Percentiles rank a stretch among this genome's conserved stretches.
Evolutionary conservation across 2,113 vertebrate species (phyloP).

Genomic region (Motacilla tschutschensis): DNA sequence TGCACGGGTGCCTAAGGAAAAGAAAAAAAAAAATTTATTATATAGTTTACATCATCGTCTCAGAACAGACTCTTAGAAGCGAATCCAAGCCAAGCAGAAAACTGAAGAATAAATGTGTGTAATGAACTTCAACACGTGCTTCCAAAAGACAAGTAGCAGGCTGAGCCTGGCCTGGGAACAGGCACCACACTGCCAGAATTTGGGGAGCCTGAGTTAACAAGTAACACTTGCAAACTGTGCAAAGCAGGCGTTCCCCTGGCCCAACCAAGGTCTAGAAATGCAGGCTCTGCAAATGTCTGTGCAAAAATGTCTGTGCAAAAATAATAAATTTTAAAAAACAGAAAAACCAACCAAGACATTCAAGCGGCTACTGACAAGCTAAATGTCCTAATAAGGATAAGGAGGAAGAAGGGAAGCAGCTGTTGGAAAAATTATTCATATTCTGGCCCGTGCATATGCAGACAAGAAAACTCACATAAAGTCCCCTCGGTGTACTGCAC

Average conservation of each 20-base stretch:
- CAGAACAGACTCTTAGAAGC: neutral
- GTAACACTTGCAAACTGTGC: neutral
- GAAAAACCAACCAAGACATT: neutral
- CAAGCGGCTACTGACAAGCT: neutral
- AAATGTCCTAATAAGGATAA: neutral
- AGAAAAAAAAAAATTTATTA: too few species aligned
- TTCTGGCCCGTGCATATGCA: rapidly evolving
- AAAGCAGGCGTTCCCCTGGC: neutral
- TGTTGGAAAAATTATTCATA: neutral
- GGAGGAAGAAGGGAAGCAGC: neutral
- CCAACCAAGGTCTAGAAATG: neutral
- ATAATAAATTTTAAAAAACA: neutral
- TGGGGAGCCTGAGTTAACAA: neutral
- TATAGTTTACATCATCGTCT: neutral
- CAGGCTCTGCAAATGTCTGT: neutral
- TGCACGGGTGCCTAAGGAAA: neutral
- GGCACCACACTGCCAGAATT: neutral
- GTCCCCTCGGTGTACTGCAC: rapidly evolving
- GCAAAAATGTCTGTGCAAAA: neutral
- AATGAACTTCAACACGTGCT: neutral
- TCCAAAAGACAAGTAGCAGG: neutral
- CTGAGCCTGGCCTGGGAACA: neutral
- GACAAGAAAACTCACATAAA: neutral
- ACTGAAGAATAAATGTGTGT: neutral
- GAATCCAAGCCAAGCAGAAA: neutral